Base-by-base conservation (phyloP, 2,888 invertebrate species). In the Spodoptera littoralis region DNA sequence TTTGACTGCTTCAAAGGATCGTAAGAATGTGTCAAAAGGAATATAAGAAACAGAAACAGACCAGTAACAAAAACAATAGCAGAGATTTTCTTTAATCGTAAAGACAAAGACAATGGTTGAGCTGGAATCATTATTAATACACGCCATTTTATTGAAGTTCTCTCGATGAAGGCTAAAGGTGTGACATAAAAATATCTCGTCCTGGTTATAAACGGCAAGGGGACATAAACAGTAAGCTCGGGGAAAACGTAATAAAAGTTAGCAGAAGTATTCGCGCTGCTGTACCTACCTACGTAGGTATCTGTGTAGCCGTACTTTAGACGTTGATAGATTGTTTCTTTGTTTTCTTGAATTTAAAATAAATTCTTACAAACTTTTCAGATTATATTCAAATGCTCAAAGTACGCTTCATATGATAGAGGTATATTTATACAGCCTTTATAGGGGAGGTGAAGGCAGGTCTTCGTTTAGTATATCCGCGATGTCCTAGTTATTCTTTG, bases 221-320 rank as follows among this genome's bases (percentile, higher is more conserved):
- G 80, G 84, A 84, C 84, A 86, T 86, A 88, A 89, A 88, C 87
- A 86, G 82, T 79, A 80, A 83, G 83, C 84, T 77, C 80, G 75
- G 77, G 81, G 83, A 86, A 85, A 81, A 82, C 77, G 84, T 85
- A 85, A 88, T 89, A 89, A 89, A 90, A 87, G 84, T 87, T 83
- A 78, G 77, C 70, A 82, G 75, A 87, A 85, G 82, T 84, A 85
- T 86, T 84, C 69, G 71, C 53, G 30, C 49, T 60, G 77, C 74
- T 77, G 75, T 82, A 81, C 67, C 68, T 81, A 62, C 36, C 47
- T 76, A 82, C 78, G 36, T 36, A 36, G 36, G 36, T 36, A 36
- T 36, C 60, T 73, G 72, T 57, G 63, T 73, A 73, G 73, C 76
- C 79, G 79, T 84, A 77, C 82, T 86, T 71, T 79, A 83, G 79